Conservation (phyloP, 2,113 vertebrate genomes). For the Tylochromis polylepis region DNA sequence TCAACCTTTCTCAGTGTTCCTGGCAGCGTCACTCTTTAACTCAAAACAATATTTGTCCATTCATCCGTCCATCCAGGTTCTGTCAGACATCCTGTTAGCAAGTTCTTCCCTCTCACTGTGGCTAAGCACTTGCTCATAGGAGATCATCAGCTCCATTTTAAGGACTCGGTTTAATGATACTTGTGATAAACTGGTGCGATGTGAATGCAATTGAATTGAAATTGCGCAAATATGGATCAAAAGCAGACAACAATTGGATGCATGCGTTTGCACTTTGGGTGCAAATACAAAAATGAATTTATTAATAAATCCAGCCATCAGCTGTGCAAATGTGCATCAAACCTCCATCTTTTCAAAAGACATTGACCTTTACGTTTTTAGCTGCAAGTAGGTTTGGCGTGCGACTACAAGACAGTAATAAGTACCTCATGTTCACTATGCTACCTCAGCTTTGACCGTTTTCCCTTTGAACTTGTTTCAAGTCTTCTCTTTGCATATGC, state of each 20-base stretch:
- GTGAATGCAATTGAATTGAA: neutral
- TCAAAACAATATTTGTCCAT: neutral
- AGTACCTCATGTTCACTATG: neutral
- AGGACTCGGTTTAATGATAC: neutral
- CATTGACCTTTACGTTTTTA: neutral
- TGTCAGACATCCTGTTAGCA: neutral
- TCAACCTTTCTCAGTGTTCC: neutral
- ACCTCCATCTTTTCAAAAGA: neutral
- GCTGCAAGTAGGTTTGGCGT: neutral
- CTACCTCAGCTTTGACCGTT: conserved; percentile 11
- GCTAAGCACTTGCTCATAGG: neutral
- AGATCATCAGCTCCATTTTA: neutral
- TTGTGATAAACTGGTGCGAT: neutral
- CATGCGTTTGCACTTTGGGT: neutral
- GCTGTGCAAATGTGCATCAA: neutral
- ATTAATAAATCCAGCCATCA: neutral
- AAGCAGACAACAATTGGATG: neutral
- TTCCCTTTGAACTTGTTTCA: conserved; percentile 57
- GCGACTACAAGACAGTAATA: neutral
- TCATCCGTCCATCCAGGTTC: neutral
- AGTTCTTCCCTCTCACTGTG: neutral
- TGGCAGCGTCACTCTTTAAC: neutral
- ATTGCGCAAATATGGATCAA: neutral
- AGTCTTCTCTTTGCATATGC: conserved; percentile 52
- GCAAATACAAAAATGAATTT: neutral